Evolutionary conservation across 2,113 vertebrate species (phyloP), one percentile per base, ranked within the genome.

Genomic region (Fulica atra): DNA sequence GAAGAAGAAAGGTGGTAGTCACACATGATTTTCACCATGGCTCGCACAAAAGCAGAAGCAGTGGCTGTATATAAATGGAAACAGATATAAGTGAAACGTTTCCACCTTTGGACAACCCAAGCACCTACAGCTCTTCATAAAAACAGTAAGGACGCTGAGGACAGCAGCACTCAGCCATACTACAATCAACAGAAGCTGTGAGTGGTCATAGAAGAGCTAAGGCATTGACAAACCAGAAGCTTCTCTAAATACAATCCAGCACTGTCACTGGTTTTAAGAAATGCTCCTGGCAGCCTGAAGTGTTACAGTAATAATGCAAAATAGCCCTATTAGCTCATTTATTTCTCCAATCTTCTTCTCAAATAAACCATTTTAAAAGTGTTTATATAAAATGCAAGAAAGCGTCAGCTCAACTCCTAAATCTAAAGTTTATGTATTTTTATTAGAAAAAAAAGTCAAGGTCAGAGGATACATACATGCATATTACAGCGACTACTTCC

Each of bases 391-490:
- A 96, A 80, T 17, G 65, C 53, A 88, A 71, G 53, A 42, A 81
- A 81, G 61, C 28, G 11, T 69, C 57, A 84, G 35, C 73, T 76
- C 2, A 0, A 50, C 54, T 81, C 36, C 64, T 72, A 73, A 70
- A 83, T 70, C 56, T 70, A n/a, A n/a, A 69, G 57, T 81, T 89
- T 57, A 77, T 23, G 38, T 48, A 51, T 90, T 96, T 93, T 94
- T 48, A 74, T 72, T 72, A 20, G 71, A 92, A 65, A 76, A 91
- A 24, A 56, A 92, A 88, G 48, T 36, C 85, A 56, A 93, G 65
- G 88, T 93, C 83, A 82, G 59, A 80, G 69, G 54, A 93, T 79
- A 84, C 28, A 76, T 12, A 57, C 57, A 81, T 53, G 83, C 72
- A n/a, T 61, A 83, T 86, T 76, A 90, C 16, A 57, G 86, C 6